Evolutionary conservation across 2,888 invertebrate species (phyloP), one percentile per base, ranked within the genome.

Genomic region (Epistrophe grossulariae): DNA sequence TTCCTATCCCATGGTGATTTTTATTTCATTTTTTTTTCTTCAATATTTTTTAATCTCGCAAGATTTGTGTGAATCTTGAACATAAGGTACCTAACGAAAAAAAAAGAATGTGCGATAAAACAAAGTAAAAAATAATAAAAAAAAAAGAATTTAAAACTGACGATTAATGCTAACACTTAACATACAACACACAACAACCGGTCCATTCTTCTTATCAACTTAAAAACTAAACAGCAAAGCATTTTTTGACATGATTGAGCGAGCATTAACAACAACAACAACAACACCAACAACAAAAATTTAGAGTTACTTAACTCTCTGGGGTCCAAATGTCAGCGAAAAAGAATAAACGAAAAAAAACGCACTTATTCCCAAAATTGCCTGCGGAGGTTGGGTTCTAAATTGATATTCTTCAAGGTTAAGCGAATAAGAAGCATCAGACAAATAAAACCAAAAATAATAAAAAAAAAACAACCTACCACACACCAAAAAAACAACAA

Each of bases 381-480:
- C 79, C 83, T 87, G n/a, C n/a, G 74, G 82, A 87, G 87, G 68
- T 83, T 79, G 87, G 87, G 55, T 83, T 83, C 83, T 83, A 87
- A 87, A 79, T 76, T 79, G 72, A 76, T 83, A 83, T 83, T 87
- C 83, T 68, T 83, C 87, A 87, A 87, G 87, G 87, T 87, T 87
- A 87, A 79, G 78, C 66, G 66, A 83, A 79, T 76, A 79, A 66
- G 13, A 72, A 48, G 35, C 15, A 50, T 24, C 3, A 35, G 45
- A 66, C 11, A 24, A 43, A n/a, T 60, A 62, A 40, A 79, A 15
- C 35, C 71, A 59, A 60, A 83, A n/a, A n/a, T n/a, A n/a, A 73
- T 38, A 64, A 66, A 77, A 72, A 52, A 2, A 24, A 50, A 48
- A 31, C 66, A 72, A 68, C 48, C 64, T 6, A 28, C 40, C n/a